Percentiles rank a stretch among this genome's conserved stretches.
Conservation (phyloP, 2,113 vertebrate species). For the Oreochromis niloticus region DNA sequence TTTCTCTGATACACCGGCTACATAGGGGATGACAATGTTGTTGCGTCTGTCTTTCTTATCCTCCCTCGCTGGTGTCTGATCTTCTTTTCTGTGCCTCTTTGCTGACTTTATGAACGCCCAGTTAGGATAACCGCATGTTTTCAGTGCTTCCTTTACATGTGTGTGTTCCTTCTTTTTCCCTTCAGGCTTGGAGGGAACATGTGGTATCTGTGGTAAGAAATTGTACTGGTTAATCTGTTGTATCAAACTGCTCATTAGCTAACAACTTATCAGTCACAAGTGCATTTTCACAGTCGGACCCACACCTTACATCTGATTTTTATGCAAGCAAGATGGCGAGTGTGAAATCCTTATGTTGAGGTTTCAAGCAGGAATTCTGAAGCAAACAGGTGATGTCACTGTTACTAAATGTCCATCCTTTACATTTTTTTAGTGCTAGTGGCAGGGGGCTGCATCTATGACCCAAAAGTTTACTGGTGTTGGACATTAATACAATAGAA, state of each 20-base stretch:
- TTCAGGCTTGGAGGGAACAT: too few relatives aligned
- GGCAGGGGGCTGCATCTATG: rapidly evolving
- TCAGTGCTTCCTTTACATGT: too few relatives aligned
- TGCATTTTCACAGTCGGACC: background rate
- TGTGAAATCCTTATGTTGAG: background rate
- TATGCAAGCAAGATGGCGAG: background rate
- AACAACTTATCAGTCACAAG: background rate
- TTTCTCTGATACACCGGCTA: too few relatives aligned
- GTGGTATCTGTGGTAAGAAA: background rate
- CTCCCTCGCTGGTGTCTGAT: too few relatives aligned
- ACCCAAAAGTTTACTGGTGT: background rate
- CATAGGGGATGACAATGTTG: too few relatives aligned
- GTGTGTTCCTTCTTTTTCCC: too few relatives aligned
- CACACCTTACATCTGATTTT: background rate
- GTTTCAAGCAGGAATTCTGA: background rate
- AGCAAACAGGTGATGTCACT: background rate
- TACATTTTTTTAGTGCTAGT: background rate
- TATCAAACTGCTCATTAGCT: background rate
- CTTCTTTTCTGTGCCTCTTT: too few relatives aligned
- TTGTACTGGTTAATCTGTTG: background rate
- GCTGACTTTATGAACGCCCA: too few relatives aligned
- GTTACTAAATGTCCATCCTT: background rate
- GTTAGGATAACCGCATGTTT: too few relatives aligned
- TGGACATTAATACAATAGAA: background rate
- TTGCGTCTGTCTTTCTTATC: too few relatives aligned